Conservation (phyloP, 2,888 invertebrate species). For the Teinopalpus imperialis region DNA sequence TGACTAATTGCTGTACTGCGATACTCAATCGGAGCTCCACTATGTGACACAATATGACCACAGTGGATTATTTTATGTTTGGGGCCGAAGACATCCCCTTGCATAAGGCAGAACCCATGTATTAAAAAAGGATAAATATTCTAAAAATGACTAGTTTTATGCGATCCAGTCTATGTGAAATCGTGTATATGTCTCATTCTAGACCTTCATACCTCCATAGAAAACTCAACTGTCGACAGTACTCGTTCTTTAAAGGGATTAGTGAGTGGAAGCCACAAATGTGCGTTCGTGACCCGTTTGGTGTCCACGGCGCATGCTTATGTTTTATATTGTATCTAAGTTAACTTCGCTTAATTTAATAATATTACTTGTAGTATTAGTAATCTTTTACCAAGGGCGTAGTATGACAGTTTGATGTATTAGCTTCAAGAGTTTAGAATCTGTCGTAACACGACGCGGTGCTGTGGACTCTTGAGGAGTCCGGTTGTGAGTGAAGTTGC, state of each 20-base stretch:
- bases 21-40: too few species aligned
- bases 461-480: constrained; percentile 27
- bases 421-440: constrained; percentile 53
- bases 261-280: constrained; percentile 67
- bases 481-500: constrained; percentile 61
- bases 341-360: constrained; percentile 79
- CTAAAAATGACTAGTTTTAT: too few species aligned
- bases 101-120: too few species aligned
- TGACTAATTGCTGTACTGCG: too few species aligned
- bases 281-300: constrained; percentile 79
- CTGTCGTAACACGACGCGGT: constrained; percentile 44
- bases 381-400: constrained; percentile 78
- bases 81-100: too few species aligned
- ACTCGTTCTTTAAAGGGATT: constrained; percentile 72
- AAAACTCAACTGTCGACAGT: constrained; percentile 38
- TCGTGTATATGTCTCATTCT: constrained; percentile 4
- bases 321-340: constrained; percentile 62
- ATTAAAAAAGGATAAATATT: too few species aligned
- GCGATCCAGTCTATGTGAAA: too few species aligned
- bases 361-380: constrained; percentile 72
- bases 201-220: constrained; percentile 13
- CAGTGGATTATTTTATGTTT: too few species aligned
- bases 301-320: constrained; percentile 70
- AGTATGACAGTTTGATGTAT: constrained; percentile 63
- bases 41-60: too few species aligned